These are phyloP conservation scores for Bothrops jararaca DNA, from an alignment of 2,113 vertebrate species.

Conservation along the genomic window DNA sequence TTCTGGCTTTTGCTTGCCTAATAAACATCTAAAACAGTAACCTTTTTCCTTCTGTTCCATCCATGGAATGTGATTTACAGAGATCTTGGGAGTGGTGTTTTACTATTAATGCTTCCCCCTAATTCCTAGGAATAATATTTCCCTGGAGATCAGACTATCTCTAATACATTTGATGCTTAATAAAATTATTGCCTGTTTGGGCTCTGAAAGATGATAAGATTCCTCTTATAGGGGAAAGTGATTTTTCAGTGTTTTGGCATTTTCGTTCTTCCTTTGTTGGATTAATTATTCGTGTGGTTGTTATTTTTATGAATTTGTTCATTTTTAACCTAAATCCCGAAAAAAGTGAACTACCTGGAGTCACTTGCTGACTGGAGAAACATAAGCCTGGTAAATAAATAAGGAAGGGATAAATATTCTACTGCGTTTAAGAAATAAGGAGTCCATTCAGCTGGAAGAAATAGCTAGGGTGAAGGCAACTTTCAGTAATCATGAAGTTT, in stretches of 20 bases:
- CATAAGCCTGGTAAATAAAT: not conserved
- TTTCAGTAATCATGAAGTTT: not conserved
- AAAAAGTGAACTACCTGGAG: not conserved
- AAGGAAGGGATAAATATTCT: not conserved
- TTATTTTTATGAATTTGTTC: not conserved
- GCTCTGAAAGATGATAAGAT: not conserved
- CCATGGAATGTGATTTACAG: not conserved
- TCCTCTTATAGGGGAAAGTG: not conserved
- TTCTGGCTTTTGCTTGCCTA: not conserved
- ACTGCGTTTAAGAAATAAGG: not conserved
- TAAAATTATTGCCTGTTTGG: not conserved
- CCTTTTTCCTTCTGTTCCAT: not conserved
- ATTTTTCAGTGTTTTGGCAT: not conserved
- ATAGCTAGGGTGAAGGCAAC: not conserved
- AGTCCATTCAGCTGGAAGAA: not conserved
- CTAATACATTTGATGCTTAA: not conserved
- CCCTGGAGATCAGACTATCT: not conserved
- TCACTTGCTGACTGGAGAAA: not conserved
- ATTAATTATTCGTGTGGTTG: not conserved
- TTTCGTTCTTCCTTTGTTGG: not conserved
- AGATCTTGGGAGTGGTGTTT: not conserved
- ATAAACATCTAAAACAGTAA: not conserved
- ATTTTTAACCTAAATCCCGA: not conserved
- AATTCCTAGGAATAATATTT: not conserved
- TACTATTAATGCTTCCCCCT: not conserved